phyloP scores from a whole-genome alignment of 2,888 invertebrate genomes.

The Synergus gifuensis region DNA sequence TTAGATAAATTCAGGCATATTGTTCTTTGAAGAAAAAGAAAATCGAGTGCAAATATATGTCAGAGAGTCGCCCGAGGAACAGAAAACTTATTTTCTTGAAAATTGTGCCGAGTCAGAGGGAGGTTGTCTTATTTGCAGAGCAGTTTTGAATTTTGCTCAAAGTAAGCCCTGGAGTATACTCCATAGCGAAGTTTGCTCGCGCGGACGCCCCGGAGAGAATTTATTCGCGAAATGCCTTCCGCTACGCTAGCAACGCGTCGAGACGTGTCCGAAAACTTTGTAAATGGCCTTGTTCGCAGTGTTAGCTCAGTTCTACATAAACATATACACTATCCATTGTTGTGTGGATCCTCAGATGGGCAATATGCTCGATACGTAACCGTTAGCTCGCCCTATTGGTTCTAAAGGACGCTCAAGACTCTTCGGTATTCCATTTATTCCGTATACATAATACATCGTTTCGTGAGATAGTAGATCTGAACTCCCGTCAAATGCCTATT shows the following conservation, averaged over 20 bases:
- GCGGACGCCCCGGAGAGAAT: constrained; percentile 36
- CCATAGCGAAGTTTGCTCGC: constrained; percentile 17
- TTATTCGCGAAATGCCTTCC: constrained; percentile 53
- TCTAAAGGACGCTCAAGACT: constrained; percentile 70
- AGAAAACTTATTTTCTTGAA: constrained; percentile 21
- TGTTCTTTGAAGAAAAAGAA: not conserved
- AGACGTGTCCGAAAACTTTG: constrained; percentile 54
- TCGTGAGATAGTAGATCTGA: not conserved
- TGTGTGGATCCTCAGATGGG: constrained; percentile 41
- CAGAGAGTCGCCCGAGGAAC: not conserved
- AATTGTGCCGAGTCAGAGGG: not conserved
- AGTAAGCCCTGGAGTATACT: constrained; percentile 28
- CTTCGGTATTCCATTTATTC: constrained; percentile 70
- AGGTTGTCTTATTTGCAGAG: constrained; percentile 17
- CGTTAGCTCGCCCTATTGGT: constrained; percentile 72
- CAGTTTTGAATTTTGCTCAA: constrained; percentile 35
- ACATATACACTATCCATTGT: not conserved
- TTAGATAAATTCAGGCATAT: not conserved
- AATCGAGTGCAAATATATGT: not conserved
- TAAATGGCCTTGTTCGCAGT: constrained; percentile 12
- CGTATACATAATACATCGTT: constrained; percentile 74
- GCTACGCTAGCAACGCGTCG: constrained; percentile 39
- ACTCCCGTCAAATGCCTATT: constrained; percentile 56
- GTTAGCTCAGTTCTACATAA: constrained; percentile 4
- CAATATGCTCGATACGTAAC: constrained; percentile 66